These are phyloP conservation scores for Alligator mississippiensis DNA, from an alignment of 2,113 vertebrate genomes.

Conservation along the genomic window DNA sequence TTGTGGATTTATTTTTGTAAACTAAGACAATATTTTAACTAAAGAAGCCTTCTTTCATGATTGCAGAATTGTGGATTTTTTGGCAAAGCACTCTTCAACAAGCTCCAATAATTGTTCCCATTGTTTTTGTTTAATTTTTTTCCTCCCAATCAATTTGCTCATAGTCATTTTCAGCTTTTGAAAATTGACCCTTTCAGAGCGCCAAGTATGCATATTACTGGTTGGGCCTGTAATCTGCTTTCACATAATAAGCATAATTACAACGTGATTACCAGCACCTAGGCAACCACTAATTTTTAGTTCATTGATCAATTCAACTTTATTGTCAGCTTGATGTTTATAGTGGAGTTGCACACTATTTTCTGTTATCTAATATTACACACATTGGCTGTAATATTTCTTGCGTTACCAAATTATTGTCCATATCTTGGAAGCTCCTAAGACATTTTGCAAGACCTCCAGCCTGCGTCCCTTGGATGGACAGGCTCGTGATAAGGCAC, in stretches of 20 bases:
- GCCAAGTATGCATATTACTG: background rate
- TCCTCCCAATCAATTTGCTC: slow-evolving; percentile 60
- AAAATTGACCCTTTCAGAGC: slow-evolving; percentile 39
- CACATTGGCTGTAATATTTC: fast-evolving
- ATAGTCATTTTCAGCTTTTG: slow-evolving; percentile 52
- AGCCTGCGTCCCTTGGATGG: no score
- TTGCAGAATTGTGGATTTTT: slow-evolving; percentile 44
- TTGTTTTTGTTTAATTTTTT: slow-evolving; percentile 63
- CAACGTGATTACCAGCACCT: background rate
- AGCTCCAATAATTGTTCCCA: slow-evolving; percentile 27
- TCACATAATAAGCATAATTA: fast-evolving
- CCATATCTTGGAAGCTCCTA: fast-evolving
- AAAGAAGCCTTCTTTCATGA: slow-evolving; percentile 53
- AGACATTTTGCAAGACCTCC: background rate
- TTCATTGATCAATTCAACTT: fast-evolving
- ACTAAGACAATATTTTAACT: slow-evolving; percentile 67
- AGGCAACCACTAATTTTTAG: fast-evolving
- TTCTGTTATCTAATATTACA: fast-evolving
- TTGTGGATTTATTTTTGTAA: slow-evolving; percentile 50
- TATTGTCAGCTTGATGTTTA: background rate
- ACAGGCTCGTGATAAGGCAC: no score
- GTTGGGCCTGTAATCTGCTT: background rate
- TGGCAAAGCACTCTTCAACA: slow-evolving; percentile 38
- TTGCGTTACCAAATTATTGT: background rate
- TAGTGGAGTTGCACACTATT: no score